A percentile compares a stretch with the other conserved stretches of the same genome.
These are phyloP conservation scores for Drosophila nebulosa DNA, from an alignment of 1,140 invertebrate species.

Conservation along the genomic window DNA sequence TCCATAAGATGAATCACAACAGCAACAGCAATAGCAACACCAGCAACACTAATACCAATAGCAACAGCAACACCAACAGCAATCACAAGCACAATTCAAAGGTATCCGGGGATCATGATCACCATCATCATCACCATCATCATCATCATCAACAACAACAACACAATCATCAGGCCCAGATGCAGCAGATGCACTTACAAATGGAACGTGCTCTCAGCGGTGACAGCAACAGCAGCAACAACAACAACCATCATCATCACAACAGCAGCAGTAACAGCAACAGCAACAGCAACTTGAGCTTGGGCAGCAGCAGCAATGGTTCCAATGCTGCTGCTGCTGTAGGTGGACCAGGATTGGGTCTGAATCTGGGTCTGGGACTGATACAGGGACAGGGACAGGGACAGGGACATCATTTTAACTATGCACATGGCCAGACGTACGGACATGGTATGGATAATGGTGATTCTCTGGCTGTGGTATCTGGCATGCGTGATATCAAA, in stretches of 20 bases:
- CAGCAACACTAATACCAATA: background rate
- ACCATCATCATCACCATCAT: no score
- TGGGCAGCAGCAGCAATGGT: background rate
- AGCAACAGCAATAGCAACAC: background rate
- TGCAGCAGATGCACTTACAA: background rate
- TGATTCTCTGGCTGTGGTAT: slow-evolving; percentile 15
- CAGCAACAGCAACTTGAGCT: background rate
- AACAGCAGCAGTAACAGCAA: background rate
- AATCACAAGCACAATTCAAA: background rate
- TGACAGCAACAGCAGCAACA: background rate
- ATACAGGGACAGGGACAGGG: slow-evolving; percentile 7
- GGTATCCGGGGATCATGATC: no score
- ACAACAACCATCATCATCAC: no score
- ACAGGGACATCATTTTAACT: background rate
- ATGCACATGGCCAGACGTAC: slow-evolving; percentile 8
- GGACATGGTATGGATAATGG: slow-evolving; percentile 16
- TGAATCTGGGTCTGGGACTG: slow-evolving; percentile 10
- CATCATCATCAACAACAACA: no score
- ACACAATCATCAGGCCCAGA: background rate
- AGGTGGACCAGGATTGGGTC: no score
- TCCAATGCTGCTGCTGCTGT: no score
- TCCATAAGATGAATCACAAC: background rate
- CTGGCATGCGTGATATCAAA: background rate
- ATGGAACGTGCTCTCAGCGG: background rate
- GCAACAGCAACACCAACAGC: slow-evolving; percentile 1